Evolutionary conservation across 2,797 vertebrate species (phyloP), one percentile per base, ranked within the genome.

Genomic region (Podarcis lilfordi): DNA sequence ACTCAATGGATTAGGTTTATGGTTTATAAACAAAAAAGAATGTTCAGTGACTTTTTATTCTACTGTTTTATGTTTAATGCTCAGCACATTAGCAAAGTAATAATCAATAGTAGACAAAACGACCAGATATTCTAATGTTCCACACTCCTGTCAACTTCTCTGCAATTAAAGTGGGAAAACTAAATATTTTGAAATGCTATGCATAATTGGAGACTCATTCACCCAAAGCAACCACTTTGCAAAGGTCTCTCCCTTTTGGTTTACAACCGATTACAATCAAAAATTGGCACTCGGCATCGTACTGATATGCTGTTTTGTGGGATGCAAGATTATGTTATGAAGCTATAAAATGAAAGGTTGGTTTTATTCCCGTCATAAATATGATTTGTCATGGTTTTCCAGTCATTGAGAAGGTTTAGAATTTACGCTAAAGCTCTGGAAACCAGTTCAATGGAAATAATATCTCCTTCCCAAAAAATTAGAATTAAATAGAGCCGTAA

Each of bases 211-310:
- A 94, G 96, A 95, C 88, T 95, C 91, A 92, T 93, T 94, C 95
- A 94, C 96, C 96, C 97, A 95, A 96, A 95, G 96, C 96, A 96
- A 94, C 91, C 93, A 93, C 93, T 96, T 95, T 95, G 93, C 91
- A 95, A 89, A 95, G 96, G 91, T 88, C 90, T 95, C 89, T 85
- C 91, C 95, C 90, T 96, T 95, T 94, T 95, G 95, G 95, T 96
- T 97, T 96, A 93, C 92, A 96, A 95, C 94, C 94, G 93, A 95
- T 93, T 92, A 89, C 87, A 96, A 96, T 97, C 95, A 96, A 84
- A 27, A 95, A 95, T 91, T 90, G 84, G 93, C 96, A 94, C 88
- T 92, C 90, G 2, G 0, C 82, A 3, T 90, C 87, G 79, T 91
- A 94, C 40, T 81, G 83, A 89, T 85, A 85, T 75, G 72, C 88